phyloP scores from a whole-genome alignment of 2,888 invertebrate genomes.

The Gymnocheta viridis region DNA sequence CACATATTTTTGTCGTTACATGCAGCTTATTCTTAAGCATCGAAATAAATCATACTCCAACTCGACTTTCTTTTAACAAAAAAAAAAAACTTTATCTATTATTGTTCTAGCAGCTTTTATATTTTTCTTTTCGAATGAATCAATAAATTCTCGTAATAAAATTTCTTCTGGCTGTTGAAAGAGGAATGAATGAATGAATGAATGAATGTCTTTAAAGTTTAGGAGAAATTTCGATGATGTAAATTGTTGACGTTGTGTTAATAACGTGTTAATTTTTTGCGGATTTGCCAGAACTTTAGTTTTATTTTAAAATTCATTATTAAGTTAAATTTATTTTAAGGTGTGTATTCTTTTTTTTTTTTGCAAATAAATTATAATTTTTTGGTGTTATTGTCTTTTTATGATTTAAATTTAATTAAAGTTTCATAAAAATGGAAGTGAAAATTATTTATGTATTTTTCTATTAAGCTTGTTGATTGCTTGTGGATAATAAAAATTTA shows the following conservation, averaged over 20 bases:
- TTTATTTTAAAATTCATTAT: slow-evolving; percentile 5
- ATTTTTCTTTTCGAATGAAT: background rate
- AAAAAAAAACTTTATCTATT: background rate
- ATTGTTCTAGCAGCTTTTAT: slow-evolving; percentile 19
- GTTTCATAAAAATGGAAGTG: slow-evolving; percentile 15
- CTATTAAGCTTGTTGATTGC: slow-evolving; percentile 8
- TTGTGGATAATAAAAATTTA: slow-evolving; percentile 7
- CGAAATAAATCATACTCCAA: slow-evolving; percentile 3
- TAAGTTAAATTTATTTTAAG: background rate
- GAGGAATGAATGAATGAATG: background rate
- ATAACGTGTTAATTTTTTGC: slow-evolving; percentile 1
- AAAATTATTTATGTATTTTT: slow-evolving; percentile 18
- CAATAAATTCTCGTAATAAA: slow-evolving; percentile 20
- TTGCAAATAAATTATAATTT: slow-evolving; percentile 16
- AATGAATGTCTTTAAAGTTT: slow-evolving; percentile 12
- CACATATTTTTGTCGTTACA: too few relatives aligned
- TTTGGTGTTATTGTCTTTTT: slow-evolving; percentile 16
- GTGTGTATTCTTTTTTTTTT: background rate
- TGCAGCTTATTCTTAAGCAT: too few relatives aligned
- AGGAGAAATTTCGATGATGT: slow-evolving; percentile 54
- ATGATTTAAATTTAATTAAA: slow-evolving; percentile 32
- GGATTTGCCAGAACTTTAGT: background rate
- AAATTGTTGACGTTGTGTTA: slow-evolving; percentile 17
- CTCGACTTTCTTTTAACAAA: slow-evolving; percentile 53
- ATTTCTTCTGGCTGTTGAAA: background rate